These are phyloP conservation scores for Lutjanus argentimaculatus DNA, from an alignment of 2,797 vertebrate genomes.

Conservation along the genomic window DNA sequence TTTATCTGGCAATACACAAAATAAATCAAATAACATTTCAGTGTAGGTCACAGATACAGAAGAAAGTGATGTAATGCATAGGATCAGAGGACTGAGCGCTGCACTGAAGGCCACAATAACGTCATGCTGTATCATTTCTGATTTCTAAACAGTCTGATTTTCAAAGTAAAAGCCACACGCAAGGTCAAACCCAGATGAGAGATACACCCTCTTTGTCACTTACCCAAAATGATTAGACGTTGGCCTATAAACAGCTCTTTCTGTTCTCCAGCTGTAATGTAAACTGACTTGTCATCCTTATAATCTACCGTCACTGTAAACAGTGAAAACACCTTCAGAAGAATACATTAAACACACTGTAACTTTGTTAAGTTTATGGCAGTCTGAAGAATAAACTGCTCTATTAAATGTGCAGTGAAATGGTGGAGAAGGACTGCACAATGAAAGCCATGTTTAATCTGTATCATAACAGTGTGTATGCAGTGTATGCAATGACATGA, in stretches of 20 bases:
- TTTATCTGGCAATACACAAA: conserved; percentile 33
- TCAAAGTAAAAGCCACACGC: conserved; percentile 31
- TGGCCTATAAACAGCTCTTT: conserved; percentile 25
- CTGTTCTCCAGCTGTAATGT: conserved; percentile 48
- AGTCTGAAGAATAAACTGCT: conserved; percentile 37
- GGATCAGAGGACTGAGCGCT: conserved; percentile 2
- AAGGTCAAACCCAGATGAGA: conserved; percentile 33
- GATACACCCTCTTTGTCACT: conserved; percentile 27
- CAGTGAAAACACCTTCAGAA: conserved; percentile 50
- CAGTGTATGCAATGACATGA: conserved; percentile 28
- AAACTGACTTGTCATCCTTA: conserved; percentile 46
- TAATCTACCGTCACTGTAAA: conserved; percentile 37
- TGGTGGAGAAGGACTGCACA: neutral
- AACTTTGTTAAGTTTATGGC: conserved; percentile 46
- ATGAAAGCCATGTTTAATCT: conserved; percentile 51
- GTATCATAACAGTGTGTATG: conserved; percentile 36
- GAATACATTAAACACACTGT: conserved; percentile 15
- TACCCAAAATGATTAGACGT: conserved; percentile 33
- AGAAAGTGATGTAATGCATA: conserved; percentile 13
- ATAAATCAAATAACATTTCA: conserved; percentile 14
- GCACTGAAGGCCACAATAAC: conserved; percentile 26
- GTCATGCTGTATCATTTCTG: conserved; percentile 31
- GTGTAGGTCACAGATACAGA: conserved; percentile 1
- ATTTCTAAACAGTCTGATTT: conserved; percentile 37
- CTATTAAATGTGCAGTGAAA: conserved; percentile 9